Evolutionary conservation across 2,113 vertebrate genomes (phyloP).

Genomic region (Apeltes quadracus): DNA sequence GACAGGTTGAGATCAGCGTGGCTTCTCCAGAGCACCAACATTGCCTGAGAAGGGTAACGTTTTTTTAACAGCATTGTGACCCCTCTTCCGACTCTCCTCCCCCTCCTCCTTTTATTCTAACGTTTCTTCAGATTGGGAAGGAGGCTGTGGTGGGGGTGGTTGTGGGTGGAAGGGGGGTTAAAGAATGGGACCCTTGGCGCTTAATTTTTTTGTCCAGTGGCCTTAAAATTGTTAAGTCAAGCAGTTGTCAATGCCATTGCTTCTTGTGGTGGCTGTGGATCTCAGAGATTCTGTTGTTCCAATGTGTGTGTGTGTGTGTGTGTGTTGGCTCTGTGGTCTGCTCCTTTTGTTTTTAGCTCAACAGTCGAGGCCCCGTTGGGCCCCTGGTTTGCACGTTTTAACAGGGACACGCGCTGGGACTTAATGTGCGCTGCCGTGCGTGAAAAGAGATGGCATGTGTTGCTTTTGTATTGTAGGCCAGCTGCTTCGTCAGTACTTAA

Average conservation of each 20-base stretch:
- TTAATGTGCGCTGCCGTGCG: conserved; percentile 74
- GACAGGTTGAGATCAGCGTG: neutral
- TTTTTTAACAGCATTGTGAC: neutral
- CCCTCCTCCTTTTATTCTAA: conserved; percentile 12
- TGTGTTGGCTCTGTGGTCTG: conserved; percentile 40
- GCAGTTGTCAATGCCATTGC: conserved; percentile 49
- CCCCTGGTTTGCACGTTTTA: conserved; percentile 39
- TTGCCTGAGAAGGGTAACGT: neutral
- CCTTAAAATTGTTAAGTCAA: conserved; percentile 64
- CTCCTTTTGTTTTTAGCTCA: conserved; percentile 71
- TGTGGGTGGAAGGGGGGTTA: neutral
- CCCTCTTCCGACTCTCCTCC: neutral
- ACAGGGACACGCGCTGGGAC: conserved; percentile 74
- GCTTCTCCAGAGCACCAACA: neutral
- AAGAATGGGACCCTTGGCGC: conserved; percentile 36
- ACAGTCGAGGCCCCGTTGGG: conserved; percentile 51
- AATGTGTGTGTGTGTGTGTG: conserved; percentile 42
- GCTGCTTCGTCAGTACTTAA: conserved; percentile 77
- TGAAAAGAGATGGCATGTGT: conserved; percentile 79
- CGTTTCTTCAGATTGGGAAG: conserved; percentile 28
- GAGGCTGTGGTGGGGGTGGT: neutral
- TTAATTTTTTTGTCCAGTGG: conserved; percentile 49
- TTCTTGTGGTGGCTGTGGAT: conserved; percentile 25
- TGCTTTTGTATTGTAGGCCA: conserved; percentile 78
- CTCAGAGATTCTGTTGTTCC: conserved; percentile 39